These are phyloP conservation scores for Lepus timidus DNA, from an alignment of 2,113 vertebrate species.

Conservation along the genomic window DNA sequence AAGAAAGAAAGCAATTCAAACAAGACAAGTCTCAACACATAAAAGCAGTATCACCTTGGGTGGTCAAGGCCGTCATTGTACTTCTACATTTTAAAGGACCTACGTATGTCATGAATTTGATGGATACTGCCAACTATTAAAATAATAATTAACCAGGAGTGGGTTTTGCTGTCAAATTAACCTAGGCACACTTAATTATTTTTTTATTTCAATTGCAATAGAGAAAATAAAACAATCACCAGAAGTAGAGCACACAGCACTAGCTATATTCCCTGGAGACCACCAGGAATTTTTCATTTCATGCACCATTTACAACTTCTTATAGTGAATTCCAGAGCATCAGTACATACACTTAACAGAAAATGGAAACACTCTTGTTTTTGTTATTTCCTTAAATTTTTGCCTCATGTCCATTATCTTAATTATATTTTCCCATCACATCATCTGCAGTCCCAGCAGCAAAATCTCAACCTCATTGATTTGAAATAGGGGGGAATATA, in stretches of 20 bases:
- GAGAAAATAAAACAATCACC: conserved; percentile 65
- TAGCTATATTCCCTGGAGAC: conserved; percentile 68
- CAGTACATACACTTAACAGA: conserved; percentile 70
- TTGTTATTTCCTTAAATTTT: conserved; percentile 70
- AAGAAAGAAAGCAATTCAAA: not conserved
- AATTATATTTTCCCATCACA: conserved; percentile 51
- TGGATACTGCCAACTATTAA: not conserved
- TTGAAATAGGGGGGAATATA: not conserved
- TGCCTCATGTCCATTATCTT: conserved; percentile 63
- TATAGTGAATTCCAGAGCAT: conserved; percentile 72
- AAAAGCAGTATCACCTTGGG: not conserved
- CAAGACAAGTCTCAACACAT: not conserved
- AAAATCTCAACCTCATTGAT: conserved; percentile 42
- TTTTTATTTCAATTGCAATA: conserved; percentile 51
- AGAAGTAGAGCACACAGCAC: not conserved
- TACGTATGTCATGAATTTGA: not conserved
- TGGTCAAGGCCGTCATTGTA: not conserved
- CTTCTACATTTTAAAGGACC: not conserved
- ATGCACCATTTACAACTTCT: conserved; percentile 83
- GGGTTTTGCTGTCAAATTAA: conserved; percentile 53
- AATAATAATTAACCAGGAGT: conserved; percentile 61
- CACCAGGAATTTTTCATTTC: conserved; percentile 83
- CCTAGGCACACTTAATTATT: conserved; percentile 10
- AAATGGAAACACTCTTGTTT: conserved; percentile 70
- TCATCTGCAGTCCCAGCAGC: not conserved